These are phyloP conservation scores for Coryphaenoides rupestris DNA, from an alignment of 2,113 vertebrate genomes.

Conservation along the genomic window DNA sequence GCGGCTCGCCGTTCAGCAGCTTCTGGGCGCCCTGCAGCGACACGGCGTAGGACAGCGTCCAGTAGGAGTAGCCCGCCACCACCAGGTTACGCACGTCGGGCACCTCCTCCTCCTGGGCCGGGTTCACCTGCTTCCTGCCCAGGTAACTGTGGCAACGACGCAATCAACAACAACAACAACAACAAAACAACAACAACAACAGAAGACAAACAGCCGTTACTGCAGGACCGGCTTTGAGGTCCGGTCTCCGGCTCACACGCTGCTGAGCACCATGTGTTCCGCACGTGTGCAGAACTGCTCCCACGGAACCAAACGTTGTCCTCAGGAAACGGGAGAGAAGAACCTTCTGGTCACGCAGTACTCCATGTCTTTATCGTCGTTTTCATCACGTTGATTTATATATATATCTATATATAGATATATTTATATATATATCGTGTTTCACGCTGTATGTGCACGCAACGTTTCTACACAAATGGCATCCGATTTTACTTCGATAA, in stretches of 20 bases:
- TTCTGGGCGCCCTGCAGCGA: conserved; percentile 86
- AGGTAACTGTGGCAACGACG: conserved; percentile 77
- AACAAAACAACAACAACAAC: too few species aligned
- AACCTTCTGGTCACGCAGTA: too few species aligned
- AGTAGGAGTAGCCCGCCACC: conserved; percentile 86
- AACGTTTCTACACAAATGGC: too few species aligned
- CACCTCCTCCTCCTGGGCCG: conserved; percentile 75
- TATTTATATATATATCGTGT: too few species aligned
- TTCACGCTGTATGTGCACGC: too few species aligned
- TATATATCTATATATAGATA: too few species aligned
- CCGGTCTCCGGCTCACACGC: background rate
- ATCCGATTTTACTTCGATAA: too few species aligned
- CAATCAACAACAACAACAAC: conserved; percentile 1
- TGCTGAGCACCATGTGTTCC: conserved; percentile 11
- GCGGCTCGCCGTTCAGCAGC: conserved; percentile 83
- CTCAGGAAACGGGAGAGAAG: background rate
- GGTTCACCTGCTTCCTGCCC: conserved; percentile 91
- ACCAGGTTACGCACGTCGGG: conserved; percentile 81
- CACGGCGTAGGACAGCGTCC: conserved; percentile 90
- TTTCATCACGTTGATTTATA: too few species aligned
- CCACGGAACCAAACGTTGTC: background rate
- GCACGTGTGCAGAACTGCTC: conserved; percentile 12
- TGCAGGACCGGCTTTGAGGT: background rate
- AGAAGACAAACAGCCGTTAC: too few species aligned
- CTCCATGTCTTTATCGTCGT: too few species aligned